A percentile compares a stretch with the other conserved stretches of the same genome.
Conservation (phyloP, 2,113 vertebrate genomes). For the Phyllostomus hastatus region DNA sequence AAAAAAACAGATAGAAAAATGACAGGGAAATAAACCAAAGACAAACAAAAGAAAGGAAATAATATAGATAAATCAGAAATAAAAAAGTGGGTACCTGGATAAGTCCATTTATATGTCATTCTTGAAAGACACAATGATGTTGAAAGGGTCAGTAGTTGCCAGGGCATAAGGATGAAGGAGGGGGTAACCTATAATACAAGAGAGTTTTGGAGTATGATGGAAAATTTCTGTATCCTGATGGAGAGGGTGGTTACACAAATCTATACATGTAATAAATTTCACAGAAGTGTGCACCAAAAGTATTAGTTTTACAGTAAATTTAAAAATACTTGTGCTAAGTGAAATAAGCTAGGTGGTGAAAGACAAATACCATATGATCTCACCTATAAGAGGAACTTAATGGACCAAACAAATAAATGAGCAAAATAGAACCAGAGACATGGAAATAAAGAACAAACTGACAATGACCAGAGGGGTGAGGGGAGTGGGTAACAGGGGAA, state of each 20-base stretch:
- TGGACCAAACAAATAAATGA: no score
- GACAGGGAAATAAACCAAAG: neutral
- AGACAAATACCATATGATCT: no score
- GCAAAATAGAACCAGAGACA: no score
- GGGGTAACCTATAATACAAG: neutral
- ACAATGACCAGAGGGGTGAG: no score
- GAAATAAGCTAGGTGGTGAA: no score
- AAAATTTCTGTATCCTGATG: neutral
- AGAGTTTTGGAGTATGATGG: neutral
- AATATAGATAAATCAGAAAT: neutral
- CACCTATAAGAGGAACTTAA: no score
- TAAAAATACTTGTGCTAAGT: neutral
- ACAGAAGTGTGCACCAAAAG: neutral
- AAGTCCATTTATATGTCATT: neutral
- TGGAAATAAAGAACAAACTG: no score
- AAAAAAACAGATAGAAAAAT: neutral
- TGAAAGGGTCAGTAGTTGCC: neutral
- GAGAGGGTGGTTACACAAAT: neutral
- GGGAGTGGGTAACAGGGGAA: no score
- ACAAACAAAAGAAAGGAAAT: neutral
- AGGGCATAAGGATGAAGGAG: accelerated
- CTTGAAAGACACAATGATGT: neutral
- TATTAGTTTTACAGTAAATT: neutral
- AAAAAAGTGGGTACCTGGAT: neutral
- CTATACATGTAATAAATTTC: neutral